phyloP scores from a whole-genome alignment of 2,797 vertebrate genomes.

The Eremophila alpestris region DNA sequence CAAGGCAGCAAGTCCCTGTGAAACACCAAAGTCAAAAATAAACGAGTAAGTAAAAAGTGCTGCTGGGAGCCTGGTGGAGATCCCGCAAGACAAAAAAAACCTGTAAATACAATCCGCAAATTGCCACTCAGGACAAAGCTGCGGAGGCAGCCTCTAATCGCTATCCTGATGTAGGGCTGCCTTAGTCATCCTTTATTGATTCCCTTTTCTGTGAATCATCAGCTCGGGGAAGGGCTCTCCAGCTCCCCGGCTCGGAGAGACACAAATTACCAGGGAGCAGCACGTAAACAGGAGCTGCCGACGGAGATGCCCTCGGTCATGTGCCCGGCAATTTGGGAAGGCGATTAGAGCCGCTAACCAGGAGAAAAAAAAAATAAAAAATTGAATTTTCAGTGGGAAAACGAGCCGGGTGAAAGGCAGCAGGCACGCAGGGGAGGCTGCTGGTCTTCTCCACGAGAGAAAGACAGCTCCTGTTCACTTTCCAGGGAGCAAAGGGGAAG shows the following conservation, averaged over 20 bases:
- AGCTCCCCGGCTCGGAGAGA: background rate
- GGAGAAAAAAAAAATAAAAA: background rate
- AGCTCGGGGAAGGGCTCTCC: constrained; percentile 46
- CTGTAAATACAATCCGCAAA: constrained; percentile 3
- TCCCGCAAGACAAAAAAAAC: background rate
- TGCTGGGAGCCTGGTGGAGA: background rate
- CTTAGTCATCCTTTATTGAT: constrained; percentile 60
- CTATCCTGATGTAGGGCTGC: background rate
- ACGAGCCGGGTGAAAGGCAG: background rate
- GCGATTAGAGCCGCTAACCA: background rate
- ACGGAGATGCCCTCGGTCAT: background rate
- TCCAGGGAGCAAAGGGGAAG: background rate
- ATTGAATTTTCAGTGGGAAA: background rate
- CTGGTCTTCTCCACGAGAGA: background rate
- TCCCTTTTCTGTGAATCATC: constrained; percentile 58
- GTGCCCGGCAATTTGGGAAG: background rate
- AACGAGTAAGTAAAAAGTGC: background rate
- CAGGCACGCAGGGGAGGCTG: background rate
- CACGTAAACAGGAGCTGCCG: background rate
- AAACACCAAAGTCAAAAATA: background rate
- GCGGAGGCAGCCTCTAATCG: constrained; percentile 28
- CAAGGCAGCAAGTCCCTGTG: background rate
- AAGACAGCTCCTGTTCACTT: background rate
- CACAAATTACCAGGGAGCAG: background rate
- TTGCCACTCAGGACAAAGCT: constrained; percentile 36